Base-by-base conservation (phyloP, 2,797 vertebrate species). In the Sebastes matsubarae region DNA sequence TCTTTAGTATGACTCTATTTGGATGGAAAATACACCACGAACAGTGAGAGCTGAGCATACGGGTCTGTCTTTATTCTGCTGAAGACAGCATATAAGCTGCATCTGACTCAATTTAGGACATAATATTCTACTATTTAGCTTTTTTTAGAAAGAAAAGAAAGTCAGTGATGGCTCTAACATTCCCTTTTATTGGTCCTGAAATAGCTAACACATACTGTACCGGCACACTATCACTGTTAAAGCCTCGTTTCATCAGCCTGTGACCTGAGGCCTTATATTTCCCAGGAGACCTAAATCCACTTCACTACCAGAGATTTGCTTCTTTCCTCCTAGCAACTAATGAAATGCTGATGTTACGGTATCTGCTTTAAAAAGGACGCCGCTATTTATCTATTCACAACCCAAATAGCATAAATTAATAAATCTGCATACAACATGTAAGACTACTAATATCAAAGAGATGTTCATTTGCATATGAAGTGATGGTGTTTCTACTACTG, bases 371-470 rank as follows among this genome's bases (percentile, higher is more conserved):
- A 77, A 88, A 88, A 80, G 63, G 55, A 71, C 20, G 36, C 64
- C 34, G 50, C 60, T 75, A 52, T 81, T 57, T 60, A 60, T 79
- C 18, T 67, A 71, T 66, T 75, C 83, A 80, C 54, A 79, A 78
- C 67, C 59, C 69, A 84, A 89, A 88, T 42, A 61, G 82, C 82
- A 92, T 87, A 73, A 82, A 89, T 89, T n/a, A 87, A 87, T 89
- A 87, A 87, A 92, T 90, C 64, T 85, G 84, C 87, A 88, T 84
- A 74, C 12, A 18, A 73, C 78, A 74, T 86, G 77, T 74, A 61
- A 84, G 38, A 57, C 42, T 30, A 57, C 54, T 59, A 74, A 84
- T 81, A 78, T 87, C 78, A 86, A 75, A 84, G 57, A 38, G 27
- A 9, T 10, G 1, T 0, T 0, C 50, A 60, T 86, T 82, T 86